Base-by-base conservation (phyloP, 2,888 invertebrate genomes). In the Dolichomitus sp. region DNA sequence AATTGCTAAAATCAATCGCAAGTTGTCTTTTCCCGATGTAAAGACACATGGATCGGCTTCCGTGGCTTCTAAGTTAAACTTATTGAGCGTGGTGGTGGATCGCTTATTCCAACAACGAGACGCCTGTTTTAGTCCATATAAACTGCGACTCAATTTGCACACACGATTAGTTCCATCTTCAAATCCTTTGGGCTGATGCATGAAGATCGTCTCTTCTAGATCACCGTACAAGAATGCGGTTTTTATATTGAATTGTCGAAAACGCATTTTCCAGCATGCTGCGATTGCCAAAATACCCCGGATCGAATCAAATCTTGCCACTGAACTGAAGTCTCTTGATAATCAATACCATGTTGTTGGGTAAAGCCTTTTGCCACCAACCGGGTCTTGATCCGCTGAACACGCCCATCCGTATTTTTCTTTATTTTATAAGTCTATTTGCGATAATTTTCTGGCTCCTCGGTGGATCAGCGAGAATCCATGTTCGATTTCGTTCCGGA, bases 91-190 rank as follows among this genome's bases (percentile, higher is more conserved):
- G 48, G 82, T 61, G 12, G 77, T 81, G 66, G 90, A 88, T 40
- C 68, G 61, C 65, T 73, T 66, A 54, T 90, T 88, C 90, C 90
- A 92, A 37, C 85, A 87, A 59, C 91, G 78, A 11, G 89, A 85
- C 12, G 89, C 86, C 69, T 90, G 90, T 66, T 90, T 89, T 0
- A 91, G 80, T 11, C 90, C 90, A 83, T 92, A 91, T 30, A 91
- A 69, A 17, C 87, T 85, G 63, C 85, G 88, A 17, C 83, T 77
- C 1, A 91, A 72, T 37, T 84, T 83, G 68, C 88, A 91, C 11
- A 90, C 88, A 57, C 37, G 52, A 19, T 63, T 40, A 0, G 42
- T 75, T 11, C 54, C 69, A 17, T 80, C 50, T 12, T 69, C 80
- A 14, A 54, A 80, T 7, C 63, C 70, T 19, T 12, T 42, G 7